Evolutionary conservation across 2,797 vertebrate genomes (phyloP), one percentile per base, ranked within the genome.

Genomic region (Spatula versicolor): DNA sequence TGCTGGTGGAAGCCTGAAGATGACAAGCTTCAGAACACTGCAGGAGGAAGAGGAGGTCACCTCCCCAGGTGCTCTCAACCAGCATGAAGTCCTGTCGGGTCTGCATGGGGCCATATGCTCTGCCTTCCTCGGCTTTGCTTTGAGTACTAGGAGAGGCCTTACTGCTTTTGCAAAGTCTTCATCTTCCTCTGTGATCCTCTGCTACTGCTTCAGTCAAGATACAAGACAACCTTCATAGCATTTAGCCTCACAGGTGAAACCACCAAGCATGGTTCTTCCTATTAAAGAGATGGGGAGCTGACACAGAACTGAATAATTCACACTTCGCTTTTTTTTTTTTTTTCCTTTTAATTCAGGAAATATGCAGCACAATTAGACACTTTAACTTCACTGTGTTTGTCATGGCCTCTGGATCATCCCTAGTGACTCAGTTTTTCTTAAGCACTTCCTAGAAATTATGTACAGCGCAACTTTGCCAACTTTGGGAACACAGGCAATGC

Each of bases 401-500:
- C 66, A 50, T 5, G 25, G 58, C 35, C 39, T 28, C 11, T 30
- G 23, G 69, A 73, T 66, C 30, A 62, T 22, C 45, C 30, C 43
- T 0, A 55, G n/a, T 55, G 74, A 79, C 30, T 55, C 45, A 7
- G 0, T 45, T 78, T 71, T 76, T 33, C 41, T 31, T 16, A 45
- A 11, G 33, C 35, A 16, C 23, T 54, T 90, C 19, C 75, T 33
- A 12, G 17, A 30, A 30, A 33, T 25, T 56, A 46, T 3, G 3
- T 10, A 31, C 1, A 5, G 60, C 46, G 56, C 48, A 92, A 20
- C 22, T 71, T n/a, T 60, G 56, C 19, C 67, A 23, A 60, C 9
- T 7, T 2, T 31, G 33, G n/a, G 39, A 80, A 83, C 0, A 0
- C 48, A 9, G 28, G 15, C 14, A 46, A 52, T 10, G 37, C 0